Percentiles rank a stretch among this genome's conserved stretches.
phyloP scores from a whole-genome alignment of 2,113 vertebrate species.

The Morone chrysops region DNA sequence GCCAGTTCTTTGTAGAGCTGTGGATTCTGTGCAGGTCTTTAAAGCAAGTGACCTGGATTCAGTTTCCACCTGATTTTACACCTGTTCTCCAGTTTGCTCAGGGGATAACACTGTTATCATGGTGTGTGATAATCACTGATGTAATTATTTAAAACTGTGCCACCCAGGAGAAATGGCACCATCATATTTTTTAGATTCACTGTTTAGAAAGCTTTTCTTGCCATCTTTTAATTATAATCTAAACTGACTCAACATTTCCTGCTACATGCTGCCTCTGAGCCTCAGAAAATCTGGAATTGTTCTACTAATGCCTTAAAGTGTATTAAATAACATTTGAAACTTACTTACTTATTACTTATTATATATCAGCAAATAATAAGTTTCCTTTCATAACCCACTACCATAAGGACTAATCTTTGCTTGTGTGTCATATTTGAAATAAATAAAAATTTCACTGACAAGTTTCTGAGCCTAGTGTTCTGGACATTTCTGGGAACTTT shows the following conservation, averaged over 20 bases:
- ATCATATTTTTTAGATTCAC: slow-evolving; percentile 10
- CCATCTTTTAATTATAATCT: slow-evolving; percentile 14
- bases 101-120: slow-evolving; percentile 36
- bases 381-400: not conserved
- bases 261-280: slow-evolving; percentile 11
- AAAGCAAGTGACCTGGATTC: slow-evolving; percentile 41
- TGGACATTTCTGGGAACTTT: not conserved
- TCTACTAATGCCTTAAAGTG: not conserved
- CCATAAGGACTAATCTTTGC: not conserved
- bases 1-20: slow-evolving; percentile 7
- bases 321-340: not conserved
- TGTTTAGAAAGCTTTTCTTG: slow-evolving; percentile 2
- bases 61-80: slow-evolving; percentile 45
- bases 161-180: slow-evolving; percentile 46
- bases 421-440: not conserved
- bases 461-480: not conserved
- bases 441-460: not conserved
- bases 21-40: not conserved
- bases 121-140: slow-evolving; percentile 35
- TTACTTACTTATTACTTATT: not conserved
- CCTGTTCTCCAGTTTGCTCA: slow-evolving; percentile 54
- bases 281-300: not conserved
- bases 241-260: not conserved
- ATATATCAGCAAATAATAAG: not conserved
- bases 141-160: slow-evolving; percentile 42